Evolutionary conservation across 2,113 vertebrate species (phyloP).

Genomic region (Desmodus rotundus): DNA sequence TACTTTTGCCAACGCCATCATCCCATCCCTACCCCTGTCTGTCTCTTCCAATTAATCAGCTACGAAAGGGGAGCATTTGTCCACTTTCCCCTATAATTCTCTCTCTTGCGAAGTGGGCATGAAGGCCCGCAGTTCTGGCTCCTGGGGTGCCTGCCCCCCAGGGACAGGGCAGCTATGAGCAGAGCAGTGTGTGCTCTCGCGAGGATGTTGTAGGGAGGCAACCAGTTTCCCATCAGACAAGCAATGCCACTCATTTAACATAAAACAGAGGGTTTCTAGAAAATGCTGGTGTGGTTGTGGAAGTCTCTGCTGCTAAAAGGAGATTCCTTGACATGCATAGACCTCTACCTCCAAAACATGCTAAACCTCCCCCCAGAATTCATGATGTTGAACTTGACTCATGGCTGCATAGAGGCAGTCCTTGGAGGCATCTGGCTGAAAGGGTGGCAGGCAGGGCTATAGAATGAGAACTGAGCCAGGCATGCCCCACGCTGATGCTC

Average conservation of each 20-base stretch:
- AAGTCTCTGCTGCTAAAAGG: background rate
- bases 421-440: background rate
- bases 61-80: background rate
- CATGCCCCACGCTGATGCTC: no score
- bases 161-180: background rate
- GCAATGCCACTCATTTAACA: background rate
- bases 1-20: background rate
- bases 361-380: background rate
- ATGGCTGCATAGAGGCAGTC: accelerated
- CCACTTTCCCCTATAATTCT: background rate
- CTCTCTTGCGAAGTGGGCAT: background rate
- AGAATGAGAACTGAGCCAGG: background rate
- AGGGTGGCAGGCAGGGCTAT: background rate
- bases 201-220: background rate
- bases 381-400: background rate
- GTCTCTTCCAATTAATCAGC: background rate
- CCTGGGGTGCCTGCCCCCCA: background rate
- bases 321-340: background rate
- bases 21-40: background rate
- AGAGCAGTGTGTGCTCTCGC: background rate
- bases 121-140: background rate
- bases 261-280: background rate
- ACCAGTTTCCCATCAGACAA: background rate
- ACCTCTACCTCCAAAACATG: background rate
- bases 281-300: background rate